Evolutionary conservation across 1,140 invertebrate genomes (phyloP).

Genomic region (Dinoponera quadriceps): DNA sequence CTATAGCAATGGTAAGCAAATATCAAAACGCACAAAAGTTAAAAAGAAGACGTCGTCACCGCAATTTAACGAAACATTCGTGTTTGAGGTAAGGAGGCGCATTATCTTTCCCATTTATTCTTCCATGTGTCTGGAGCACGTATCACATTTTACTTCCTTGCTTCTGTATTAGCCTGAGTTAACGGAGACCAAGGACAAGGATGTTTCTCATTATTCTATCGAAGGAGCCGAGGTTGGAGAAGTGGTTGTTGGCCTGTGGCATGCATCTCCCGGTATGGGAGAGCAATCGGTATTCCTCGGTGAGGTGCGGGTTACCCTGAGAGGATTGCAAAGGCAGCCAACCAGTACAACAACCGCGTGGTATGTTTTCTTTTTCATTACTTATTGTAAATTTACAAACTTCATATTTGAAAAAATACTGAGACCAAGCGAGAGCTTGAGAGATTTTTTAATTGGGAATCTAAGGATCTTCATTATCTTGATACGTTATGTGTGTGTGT

Average conservation of each 20-base stretch:
- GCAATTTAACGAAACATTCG: conserved; percentile 95
- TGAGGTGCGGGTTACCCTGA: conserved; percentile 92
- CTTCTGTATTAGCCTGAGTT: conserved; percentile 76
- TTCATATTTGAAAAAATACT: not conserved
- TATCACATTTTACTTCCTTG: not conserved
- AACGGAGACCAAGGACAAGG: conserved; percentile 82
- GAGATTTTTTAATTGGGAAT: not conserved
- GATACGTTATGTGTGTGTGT: not conserved
- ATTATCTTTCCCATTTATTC: conserved; percentile 17
- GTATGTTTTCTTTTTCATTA: conserved; percentile 71
- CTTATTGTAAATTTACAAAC: not conserved
- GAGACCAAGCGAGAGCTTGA: not conserved
- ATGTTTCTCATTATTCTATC: conserved; percentile 82
- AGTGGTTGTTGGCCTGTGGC: conserved; percentile 93
- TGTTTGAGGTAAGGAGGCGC: conserved; percentile 90
- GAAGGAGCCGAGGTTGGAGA: conserved; percentile 89
- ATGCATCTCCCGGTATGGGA: conserved; percentile 91
- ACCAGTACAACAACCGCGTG: conserved; percentile 87
- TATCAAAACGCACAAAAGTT: conserved; percentile 93
- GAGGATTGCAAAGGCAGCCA: conserved; percentile 88
- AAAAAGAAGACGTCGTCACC: conserved; percentile 96
- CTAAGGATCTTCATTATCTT: not conserved
- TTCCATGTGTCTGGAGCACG: not conserved
- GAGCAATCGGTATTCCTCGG: conserved; percentile 93
- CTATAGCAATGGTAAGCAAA: conserved; percentile 92